Evolutionary conservation across 2,888 invertebrate species (phyloP), one percentile per base, ranked within the genome.

Genomic region (Drosophila kanekoi): DNA sequence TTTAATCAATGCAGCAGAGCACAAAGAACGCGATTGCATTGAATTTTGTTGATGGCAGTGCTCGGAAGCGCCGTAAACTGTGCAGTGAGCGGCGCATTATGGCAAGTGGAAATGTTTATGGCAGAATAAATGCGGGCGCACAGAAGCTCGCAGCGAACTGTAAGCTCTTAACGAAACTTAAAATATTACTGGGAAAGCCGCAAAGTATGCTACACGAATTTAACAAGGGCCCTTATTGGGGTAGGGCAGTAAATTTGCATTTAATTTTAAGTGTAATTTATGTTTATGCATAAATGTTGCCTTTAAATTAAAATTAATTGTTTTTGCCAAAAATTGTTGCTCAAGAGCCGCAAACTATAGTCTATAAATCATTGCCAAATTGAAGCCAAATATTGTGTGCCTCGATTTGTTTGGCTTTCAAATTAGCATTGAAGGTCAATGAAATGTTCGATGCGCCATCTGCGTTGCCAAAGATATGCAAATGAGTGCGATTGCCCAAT

Each of bases 371-470:
- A 45, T 69, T 62, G 61, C 40, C 8, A 69, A 70, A 70, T 59
- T 23, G 23, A 18, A 35, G 28, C 28, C 37, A 20, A 67, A 18
- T 10, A 48, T 57, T 64, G 58, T 49, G 13, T 52, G 45, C 18
- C 53, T 67, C 59, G 51, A 54, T 67, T 74, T 73, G 66, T 72
- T 75, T 81, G 47, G 67, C 61, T 63, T 73, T 62, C 56, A 54
- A 59, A 85, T 83, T 86, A 64, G 52, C 72, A 67, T 41, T 69
- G 88, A 85, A 87, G 85, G 85, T 86, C 86, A 87, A 87, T 72
- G 85, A 86, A 83, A 85, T 83, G 72, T 63, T 52, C 13, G 53
- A 56, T 47, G 69, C 54, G 54, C 60, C 64, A 68, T 35, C 58
- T 14, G 37, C 5, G 44, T 85, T 86, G 51, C 83, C 33, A 60